These are phyloP conservation scores for Siphlonurus alternatus DNA, from an alignment of 2,888 invertebrate species.

Conservation along the genomic window DNA sequence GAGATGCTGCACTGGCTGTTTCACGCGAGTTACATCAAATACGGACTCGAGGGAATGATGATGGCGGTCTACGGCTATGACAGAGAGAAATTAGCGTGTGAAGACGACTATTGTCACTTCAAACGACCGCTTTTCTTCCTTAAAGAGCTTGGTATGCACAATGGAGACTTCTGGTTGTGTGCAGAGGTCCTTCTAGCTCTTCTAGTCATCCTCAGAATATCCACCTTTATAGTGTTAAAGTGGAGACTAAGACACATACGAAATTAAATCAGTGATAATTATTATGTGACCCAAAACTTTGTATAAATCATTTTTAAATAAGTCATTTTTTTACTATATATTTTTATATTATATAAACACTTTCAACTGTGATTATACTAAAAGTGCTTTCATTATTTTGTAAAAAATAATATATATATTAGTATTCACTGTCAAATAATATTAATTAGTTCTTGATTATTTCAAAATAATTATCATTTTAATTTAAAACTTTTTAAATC, in stretches of 20 bases:
- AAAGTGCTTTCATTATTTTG: no score
- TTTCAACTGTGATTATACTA: no score
- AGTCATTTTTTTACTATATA: no score
- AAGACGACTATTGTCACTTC: constrained; percentile 58
- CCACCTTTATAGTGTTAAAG: constrained; percentile 46
- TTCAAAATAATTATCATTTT: no score
- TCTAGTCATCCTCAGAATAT: constrained; percentile 41
- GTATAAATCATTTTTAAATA: no score
- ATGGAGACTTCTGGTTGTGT: constrained; percentile 46
- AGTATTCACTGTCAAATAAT: no score
- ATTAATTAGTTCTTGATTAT: no score
- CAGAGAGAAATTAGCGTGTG: constrained; percentile 55
- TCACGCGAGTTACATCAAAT: constrained; percentile 74
- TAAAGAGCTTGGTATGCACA: constrained; percentile 50
- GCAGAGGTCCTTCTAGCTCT: constrained; percentile 45
- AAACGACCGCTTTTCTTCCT: constrained; percentile 52
- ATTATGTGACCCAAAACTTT: no score
- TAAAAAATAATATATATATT: no score
- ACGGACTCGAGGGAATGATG: constrained; percentile 70
- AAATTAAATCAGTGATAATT: no score
- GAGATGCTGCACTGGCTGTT: constrained; percentile 66
- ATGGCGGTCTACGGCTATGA: constrained; percentile 69
- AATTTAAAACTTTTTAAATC: no score
- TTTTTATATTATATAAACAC: no score
- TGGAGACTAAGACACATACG: constrained; percentile 13